These are phyloP conservation scores for Pandemis cinnamomeana DNA, from an alignment of 2,888 invertebrate species.

Conservation along the genomic window DNA sequence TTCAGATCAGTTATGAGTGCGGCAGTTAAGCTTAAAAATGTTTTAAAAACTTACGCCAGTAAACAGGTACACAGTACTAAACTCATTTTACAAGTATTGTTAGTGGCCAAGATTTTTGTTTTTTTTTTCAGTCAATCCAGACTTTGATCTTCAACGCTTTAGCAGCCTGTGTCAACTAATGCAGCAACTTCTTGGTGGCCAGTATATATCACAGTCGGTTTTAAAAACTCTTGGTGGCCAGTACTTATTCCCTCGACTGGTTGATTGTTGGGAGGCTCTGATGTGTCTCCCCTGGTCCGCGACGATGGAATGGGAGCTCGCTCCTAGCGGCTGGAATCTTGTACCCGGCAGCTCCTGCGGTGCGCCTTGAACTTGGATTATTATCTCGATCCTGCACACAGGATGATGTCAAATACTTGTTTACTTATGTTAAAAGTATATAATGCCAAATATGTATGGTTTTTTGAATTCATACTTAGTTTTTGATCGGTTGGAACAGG, in stretches of 20 bases:
- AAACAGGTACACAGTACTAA: neutral
- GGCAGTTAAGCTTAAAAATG: too few relatives aligned
- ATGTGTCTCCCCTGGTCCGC: constrained; percentile 60
- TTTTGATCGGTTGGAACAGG: neutral
- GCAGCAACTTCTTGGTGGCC: neutral
- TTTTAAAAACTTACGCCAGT: constrained; percentile 1
- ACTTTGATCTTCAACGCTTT: neutral
- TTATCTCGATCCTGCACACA: constrained; percentile 77
- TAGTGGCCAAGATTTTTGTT: neutral
- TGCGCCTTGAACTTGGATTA: constrained; percentile 81
- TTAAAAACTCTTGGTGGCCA: neutral
- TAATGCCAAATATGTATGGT: too few relatives aligned
- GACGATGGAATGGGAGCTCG: constrained; percentile 66
- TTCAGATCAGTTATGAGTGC: too few relatives aligned
- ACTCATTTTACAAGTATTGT: neutral
- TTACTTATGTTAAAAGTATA: constrained; percentile 45
- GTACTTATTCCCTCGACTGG: neutral
- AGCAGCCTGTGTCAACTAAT: neutral
- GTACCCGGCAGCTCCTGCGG: constrained; percentile 69
- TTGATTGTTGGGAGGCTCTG: constrained; percentile 39
- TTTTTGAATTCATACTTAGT: neutral
- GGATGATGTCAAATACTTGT: constrained; percentile 56
- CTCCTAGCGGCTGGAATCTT: constrained; percentile 71
- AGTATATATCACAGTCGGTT: neutral
- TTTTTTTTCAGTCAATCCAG: neutral